Base-by-base conservation (phyloP, 1,140 invertebrate species). In the Limonius californicus region DNA sequence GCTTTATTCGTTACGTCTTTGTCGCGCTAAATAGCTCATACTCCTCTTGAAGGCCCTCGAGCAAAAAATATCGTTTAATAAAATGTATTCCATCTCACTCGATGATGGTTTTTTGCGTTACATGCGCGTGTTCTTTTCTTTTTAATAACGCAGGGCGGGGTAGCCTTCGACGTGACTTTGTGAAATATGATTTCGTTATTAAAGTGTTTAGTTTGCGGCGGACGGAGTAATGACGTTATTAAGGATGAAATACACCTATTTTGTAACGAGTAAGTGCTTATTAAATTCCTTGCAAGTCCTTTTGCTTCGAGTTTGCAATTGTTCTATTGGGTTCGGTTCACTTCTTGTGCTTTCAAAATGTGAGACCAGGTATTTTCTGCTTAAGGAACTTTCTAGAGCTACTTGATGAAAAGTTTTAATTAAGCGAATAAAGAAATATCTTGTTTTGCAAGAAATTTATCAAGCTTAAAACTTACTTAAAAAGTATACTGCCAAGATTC, bases 41-140 rank as follows among this genome's bases (percentile, higher is more conserved):
- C 45, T 50, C 15, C 12, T 30, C 58, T 54, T 54, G 47, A 58
- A 59, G 54, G 62, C 61, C 61, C 59, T 62, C 59, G 59, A 59
- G 60, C 60, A 68, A 62, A 67, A 68, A 65, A 68, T 68, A 68
- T 68, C 66, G 66, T 63, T 65, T 63, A 59, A 68, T 67, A 67
- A 67, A 67, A 65, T 63, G 64, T 68, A 59, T 59, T 64, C 59
- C 54, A 47, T 54, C 45, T 50, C 45, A 6, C 45, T 50, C 16
- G 19, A 50, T 50, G 19, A 50, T 21, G 45, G 19, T 14, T 50
- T 50, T 50, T 50, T 50, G 14, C 20, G 45, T 50, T 19, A 21
- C 16, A 21, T 21, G 16, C 11, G n/a, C 2, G 16, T 19, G 42
- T 50, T 50, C 45, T 50, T 50, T 50, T 50, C 45, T 50, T 50